Evolutionary conservation across 2,888 invertebrate species (phyloP).

Genomic region (Molanna angustata): DNA sequence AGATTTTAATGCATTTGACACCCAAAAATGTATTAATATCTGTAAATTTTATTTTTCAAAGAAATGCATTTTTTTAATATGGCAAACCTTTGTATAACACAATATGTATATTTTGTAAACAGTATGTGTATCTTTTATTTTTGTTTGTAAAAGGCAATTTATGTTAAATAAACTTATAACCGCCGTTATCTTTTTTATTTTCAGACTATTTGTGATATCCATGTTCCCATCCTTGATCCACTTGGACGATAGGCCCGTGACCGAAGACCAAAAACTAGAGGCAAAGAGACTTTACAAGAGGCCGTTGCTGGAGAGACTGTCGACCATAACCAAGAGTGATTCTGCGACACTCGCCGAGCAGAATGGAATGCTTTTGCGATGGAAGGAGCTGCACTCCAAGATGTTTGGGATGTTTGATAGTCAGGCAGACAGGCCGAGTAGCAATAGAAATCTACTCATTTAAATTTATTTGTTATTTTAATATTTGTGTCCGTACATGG

Average conservation of each 20-base stretch:
- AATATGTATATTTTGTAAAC: no score
- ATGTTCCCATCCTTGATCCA: slow-evolving; percentile 66
- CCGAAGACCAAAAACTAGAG: slow-evolving; percentile 61
- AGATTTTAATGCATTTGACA: no score
- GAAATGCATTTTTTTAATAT: no score
- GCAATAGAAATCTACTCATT: not conserved
- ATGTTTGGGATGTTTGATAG: not conserved
- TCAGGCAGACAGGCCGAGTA: not conserved
- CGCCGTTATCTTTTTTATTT: slow-evolving; percentile 37
- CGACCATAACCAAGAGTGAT: slow-evolving; percentile 30
- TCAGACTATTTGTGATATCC: slow-evolving; percentile 70
- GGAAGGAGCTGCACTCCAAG: not conserved
- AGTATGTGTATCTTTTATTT: no score
- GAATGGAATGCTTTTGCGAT: not conserved
- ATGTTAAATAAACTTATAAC: no score
- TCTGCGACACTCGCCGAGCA: not conserved
- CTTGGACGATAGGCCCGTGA: slow-evolving; percentile 70
- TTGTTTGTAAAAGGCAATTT: no score
- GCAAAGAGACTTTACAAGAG: slow-evolving; percentile 61
- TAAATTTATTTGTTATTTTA: no score
- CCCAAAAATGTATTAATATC: no score
- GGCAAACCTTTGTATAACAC: no score
- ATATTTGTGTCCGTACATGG: no score
- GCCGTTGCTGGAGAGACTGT: slow-evolving; percentile 56
- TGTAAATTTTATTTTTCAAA: no score